Evolutionary conservation across 2,888 invertebrate species (phyloP).

Genomic region (Watsonalla cultraria): DNA sequence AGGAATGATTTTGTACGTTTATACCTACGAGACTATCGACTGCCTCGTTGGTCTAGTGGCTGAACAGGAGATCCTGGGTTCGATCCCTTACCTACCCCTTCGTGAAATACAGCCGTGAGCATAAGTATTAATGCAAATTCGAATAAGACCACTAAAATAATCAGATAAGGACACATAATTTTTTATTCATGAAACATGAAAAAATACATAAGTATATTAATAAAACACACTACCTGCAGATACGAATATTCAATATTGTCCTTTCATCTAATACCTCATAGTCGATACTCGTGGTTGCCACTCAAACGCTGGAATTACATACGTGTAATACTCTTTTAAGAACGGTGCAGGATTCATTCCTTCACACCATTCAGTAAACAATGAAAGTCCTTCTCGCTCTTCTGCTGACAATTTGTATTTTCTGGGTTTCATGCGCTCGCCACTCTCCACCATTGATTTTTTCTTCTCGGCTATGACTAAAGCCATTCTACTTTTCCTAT

Average conservation of each 20-base stretch:
- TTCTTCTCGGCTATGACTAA: slow-evolving; percentile 41
- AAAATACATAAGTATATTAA: no score
- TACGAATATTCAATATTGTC: not conserved
- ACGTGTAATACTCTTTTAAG: slow-evolving; percentile 53
- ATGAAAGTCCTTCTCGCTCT: slow-evolving; percentile 51
- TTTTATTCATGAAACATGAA: no score
- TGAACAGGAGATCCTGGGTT: no score
- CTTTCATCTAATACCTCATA: slow-evolving; percentile 1
- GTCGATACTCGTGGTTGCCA: slow-evolving; percentile 34
- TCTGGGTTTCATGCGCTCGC: slow-evolving; percentile 31
- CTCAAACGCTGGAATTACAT: slow-evolving; percentile 53
- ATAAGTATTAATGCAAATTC: not conserved
- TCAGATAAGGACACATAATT: not conserved
- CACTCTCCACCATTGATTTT: slow-evolving; percentile 29
- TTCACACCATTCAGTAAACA: slow-evolving; percentile 71
- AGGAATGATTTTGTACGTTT: no score
- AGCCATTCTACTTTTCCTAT: slow-evolving; percentile 49
- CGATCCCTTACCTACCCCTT: no score
- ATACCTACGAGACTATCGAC: no score
- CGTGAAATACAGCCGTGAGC: no score
- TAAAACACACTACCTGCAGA: not conserved
- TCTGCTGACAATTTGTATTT: slow-evolving; percentile 53
- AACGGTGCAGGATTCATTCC: slow-evolving; percentile 57
- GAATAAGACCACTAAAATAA: not conserved
- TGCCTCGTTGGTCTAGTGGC: no score